Percentiles rank a stretch among this genome's conserved stretches.
phyloP scores from a whole-genome alignment of 2,113 vertebrate species.

The Gavialis gangeticus region DNA sequence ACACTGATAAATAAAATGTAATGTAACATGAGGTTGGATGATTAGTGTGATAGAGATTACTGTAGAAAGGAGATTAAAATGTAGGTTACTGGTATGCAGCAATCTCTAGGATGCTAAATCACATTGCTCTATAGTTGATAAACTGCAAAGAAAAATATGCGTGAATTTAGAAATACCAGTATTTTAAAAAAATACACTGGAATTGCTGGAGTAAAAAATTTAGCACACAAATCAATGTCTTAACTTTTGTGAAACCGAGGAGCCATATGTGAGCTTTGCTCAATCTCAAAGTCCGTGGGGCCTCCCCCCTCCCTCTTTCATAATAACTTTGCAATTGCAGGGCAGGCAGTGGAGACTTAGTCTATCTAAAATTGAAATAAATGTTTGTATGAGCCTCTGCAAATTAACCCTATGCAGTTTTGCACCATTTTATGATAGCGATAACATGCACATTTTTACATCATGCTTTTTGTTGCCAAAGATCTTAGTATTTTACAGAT shows the following conservation, averaged over 20 bases:
- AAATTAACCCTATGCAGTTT: not conserved
- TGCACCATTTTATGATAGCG: not conserved
- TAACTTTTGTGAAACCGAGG: not conserved
- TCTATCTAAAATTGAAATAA: not conserved
- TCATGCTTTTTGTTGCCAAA: not conserved
- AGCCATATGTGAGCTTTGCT: not conserved
- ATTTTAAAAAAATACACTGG: not conserved
- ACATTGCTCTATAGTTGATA: not conserved
- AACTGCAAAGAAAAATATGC: not conserved
- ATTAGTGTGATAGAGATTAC: not conserved
- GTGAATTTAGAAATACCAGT: not conserved
- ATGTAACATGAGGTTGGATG: not conserved
- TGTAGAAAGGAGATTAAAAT: not conserved
- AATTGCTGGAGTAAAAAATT: not conserved
- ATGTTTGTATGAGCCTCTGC: not conserved
- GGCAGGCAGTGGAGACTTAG: not conserved
- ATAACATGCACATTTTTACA: not conserved
- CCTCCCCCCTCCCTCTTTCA: not conserved
- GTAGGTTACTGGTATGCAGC: not conserved
- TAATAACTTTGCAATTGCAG: not conserved
- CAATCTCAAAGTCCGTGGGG: not conserved
- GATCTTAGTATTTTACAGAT: not conserved
- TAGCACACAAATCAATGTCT: not conserved
- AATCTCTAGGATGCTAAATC: not conserved
- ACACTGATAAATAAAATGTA: not conserved